Evolutionary conservation across 1,140 invertebrate species (phyloP).

Genomic region (Musca domestica): DNA sequence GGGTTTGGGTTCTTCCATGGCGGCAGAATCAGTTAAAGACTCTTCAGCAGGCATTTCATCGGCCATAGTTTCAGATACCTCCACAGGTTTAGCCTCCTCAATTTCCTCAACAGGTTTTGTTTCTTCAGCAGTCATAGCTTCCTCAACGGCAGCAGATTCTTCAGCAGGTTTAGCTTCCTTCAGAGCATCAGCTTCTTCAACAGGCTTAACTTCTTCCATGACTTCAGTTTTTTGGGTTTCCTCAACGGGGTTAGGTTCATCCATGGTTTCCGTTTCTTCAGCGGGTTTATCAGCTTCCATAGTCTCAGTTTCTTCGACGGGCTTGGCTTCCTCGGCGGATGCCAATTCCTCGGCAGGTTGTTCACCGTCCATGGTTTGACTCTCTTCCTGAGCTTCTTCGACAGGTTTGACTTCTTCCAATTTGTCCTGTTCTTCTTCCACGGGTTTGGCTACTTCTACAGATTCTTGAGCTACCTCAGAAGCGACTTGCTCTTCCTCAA

Average conservation of each 20-base stretch:
- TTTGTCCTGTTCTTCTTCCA: neutral
- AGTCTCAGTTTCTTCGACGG: conserved; percentile 23
- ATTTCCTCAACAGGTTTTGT: neutral
- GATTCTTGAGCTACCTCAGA: too few species aligned
- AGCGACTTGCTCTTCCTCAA: neutral
- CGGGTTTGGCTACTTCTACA: neutral
- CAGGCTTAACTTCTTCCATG: conserved; percentile 2
- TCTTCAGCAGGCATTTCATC: neutral
- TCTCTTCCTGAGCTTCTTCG: neutral
- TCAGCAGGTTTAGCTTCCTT: neutral
- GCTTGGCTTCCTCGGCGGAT: neutral
- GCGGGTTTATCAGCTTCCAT: too few species aligned
- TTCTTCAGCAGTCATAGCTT: neutral
- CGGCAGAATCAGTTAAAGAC: too few species aligned
- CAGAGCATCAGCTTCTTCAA: neutral
- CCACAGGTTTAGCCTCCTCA: neutral
- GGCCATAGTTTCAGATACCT: neutral
- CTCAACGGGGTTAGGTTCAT: neutral
- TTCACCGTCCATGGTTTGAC: neutral
- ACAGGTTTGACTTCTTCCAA: neutral
- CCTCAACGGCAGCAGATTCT: neutral
- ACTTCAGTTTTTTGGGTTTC: conserved; percentile 8
- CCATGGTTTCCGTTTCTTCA: conserved; percentile 6
- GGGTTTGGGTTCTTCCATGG: neutral
- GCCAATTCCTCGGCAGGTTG: neutral